phyloP scores from a whole-genome alignment of 2,888 invertebrate species.

The Mimas tiliae region DNA sequence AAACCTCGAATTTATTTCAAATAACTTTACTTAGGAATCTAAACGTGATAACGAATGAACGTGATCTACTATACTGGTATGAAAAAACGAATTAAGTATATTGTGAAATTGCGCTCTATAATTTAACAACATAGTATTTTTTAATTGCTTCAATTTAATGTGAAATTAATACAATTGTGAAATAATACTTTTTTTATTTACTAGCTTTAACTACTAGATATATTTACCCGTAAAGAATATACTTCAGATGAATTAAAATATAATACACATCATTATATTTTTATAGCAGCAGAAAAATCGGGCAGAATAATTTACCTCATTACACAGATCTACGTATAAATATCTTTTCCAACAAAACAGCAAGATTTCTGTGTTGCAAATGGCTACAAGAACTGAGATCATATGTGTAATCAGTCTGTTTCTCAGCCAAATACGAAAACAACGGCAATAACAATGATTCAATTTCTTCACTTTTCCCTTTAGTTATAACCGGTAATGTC shows the following conservation, averaged over 20 bases:
- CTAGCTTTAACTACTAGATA: neutral
- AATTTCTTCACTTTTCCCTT: slow-evolving; percentile 54
- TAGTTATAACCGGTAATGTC: slow-evolving; percentile 45
- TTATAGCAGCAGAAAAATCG: neutral
- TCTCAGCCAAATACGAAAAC: slow-evolving; percentile 62
- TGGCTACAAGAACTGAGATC: slow-evolving; percentile 46
- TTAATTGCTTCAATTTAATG: neutral
- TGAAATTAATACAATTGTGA: neutral
- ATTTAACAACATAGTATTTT: no score
- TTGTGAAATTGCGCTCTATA: no score
- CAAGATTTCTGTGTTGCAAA: slow-evolving; percentile 48
- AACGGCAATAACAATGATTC: slow-evolving; percentile 57
- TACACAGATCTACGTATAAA: slow-evolving; percentile 27
- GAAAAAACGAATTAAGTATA: no score
- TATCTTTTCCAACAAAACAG: slow-evolving; percentile 44
- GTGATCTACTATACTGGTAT: no score
- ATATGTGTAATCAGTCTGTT: slow-evolving; percentile 48
- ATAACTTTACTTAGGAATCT: no score
- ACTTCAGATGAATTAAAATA: neutral
- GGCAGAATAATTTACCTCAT: neutral
- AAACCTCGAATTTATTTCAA: no score
- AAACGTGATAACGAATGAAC: no score
- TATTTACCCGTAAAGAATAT: neutral
- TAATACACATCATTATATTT: neutral
- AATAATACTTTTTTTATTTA: slow-evolving; percentile 1